phyloP scores from a whole-genome alignment of 2,113 vertebrate genomes.

The Anthoscopus minutus region DNA sequence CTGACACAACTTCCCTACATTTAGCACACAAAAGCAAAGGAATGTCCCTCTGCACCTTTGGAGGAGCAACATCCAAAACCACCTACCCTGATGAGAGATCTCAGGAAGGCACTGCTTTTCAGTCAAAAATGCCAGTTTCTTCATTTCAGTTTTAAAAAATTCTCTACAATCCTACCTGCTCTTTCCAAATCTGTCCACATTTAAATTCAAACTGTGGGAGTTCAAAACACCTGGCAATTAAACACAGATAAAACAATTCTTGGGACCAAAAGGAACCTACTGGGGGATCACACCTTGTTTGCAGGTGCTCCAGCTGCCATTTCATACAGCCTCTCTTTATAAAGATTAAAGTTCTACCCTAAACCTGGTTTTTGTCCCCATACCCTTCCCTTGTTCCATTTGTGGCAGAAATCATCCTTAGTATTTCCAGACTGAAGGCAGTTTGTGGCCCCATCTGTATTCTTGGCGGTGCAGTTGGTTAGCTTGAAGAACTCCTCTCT shows the following conservation, averaged over 20 bases:
- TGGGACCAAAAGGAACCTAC: background rate
- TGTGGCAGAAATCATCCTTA: background rate
- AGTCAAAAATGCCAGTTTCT: background rate
- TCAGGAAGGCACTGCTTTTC: background rate
- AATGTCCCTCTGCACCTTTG: background rate
- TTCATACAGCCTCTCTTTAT: background rate
- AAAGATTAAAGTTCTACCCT: background rate
- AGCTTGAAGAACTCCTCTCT: background rate
- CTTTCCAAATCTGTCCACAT: background rate
- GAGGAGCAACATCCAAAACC: background rate
- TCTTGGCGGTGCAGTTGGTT: background rate
- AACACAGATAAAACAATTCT: background rate
- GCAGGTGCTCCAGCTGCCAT: background rate
- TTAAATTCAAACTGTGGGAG: background rate
- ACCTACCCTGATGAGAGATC: background rate
- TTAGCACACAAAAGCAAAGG: background rate
- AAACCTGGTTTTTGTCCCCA: background rate
- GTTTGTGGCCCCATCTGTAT: background rate
- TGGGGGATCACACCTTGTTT: background rate
- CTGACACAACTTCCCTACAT: background rate
- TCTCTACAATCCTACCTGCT: background rate
- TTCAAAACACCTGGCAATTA: background rate
- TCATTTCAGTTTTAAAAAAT: background rate
- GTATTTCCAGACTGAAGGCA: background rate
- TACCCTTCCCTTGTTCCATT: background rate